Conservation (phyloP, 2,113 vertebrate species). For the Sardina pilchardus region DNA sequence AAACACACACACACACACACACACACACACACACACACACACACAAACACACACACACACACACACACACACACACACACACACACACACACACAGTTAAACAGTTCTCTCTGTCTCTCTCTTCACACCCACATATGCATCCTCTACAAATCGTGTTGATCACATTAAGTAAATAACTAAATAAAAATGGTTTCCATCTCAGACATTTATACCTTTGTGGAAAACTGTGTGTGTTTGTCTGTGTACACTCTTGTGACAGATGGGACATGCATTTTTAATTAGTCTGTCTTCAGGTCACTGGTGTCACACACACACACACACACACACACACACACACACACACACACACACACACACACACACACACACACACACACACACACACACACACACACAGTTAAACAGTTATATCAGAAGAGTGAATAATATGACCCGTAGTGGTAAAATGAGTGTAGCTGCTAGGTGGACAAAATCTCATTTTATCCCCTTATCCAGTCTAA, state of each 20-base stretch:
- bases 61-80: conserved; percentile 14
- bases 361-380: conserved; percentile 19
- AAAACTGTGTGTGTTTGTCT: background rate
- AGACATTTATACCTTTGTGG: background rate
- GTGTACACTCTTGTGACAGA: background rate
- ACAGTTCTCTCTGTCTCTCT: background rate
- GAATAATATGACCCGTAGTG: background rate
- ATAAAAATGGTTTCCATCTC: background rate
- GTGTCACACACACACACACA: background rate
- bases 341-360: conserved; percentile 25
- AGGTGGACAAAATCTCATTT: background rate
- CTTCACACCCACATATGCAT: background rate
- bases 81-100: background rate
- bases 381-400: conserved; percentile 19
- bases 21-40: conserved; percentile 12
- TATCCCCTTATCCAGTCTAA: background rate
- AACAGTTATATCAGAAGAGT: conserved; percentile 5
- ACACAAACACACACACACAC: background rate
- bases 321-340: conserved; percentile 6
- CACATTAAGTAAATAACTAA: background rate
- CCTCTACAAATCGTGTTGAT: background rate
- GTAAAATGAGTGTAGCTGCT: background rate
- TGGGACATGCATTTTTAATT: conserved; percentile 3
- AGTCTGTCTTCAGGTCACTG: background rate
- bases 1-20: background rate